Evolutionary conservation across 1,140 invertebrate species (phyloP), one percentile per base, ranked within the genome.

Genomic region (Colletes latitarsis): DNA sequence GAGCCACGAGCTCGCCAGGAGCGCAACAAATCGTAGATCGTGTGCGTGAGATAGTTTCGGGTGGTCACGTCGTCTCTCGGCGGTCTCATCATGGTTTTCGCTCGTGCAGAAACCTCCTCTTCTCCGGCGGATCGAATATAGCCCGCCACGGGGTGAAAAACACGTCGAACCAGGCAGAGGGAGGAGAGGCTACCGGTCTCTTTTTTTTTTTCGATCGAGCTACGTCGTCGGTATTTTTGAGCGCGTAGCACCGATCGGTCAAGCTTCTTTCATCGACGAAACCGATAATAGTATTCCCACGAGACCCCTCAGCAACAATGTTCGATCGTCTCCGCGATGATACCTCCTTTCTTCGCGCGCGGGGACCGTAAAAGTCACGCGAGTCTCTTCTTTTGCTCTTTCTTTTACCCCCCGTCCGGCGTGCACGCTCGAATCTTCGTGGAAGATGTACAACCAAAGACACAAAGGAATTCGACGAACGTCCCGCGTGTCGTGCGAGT

Each of bases 21-120:
- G 52, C 46, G 52, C 49, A 57, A 64, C 53, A 77, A 84, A 81
- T 79, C 78, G 77, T 49, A 81, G 71, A 84, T 82, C 39, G 66
- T 70, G 68, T 68, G 68, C 73, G 62, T 76, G 62, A 83, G 77
- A 87, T 85, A 76, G 67, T 82, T 81, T 81, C 10, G 49, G 53
- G 52, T 82, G 82, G 75, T 86, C 79, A 79, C 78, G 77, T 82
- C 71, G 58, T 58, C 55, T 21, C 30, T 2, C 68, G 55, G 66
- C 43, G 58, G 43, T 77, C 77, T 72, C 79, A 82, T 82, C 79
- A 68, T 68, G 52, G 39, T 67, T 46, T 70, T 6, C 53, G 66
- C 68, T 81, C 74, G 82, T 84, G 85, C 85, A 83, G 80, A 87
- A 88, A 85, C 75, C 43, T 9, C 5, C 5, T 46, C 30, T 30